Conservation (phyloP, 2,113 vertebrate species). For the Gracilinanus agilis region DNA sequence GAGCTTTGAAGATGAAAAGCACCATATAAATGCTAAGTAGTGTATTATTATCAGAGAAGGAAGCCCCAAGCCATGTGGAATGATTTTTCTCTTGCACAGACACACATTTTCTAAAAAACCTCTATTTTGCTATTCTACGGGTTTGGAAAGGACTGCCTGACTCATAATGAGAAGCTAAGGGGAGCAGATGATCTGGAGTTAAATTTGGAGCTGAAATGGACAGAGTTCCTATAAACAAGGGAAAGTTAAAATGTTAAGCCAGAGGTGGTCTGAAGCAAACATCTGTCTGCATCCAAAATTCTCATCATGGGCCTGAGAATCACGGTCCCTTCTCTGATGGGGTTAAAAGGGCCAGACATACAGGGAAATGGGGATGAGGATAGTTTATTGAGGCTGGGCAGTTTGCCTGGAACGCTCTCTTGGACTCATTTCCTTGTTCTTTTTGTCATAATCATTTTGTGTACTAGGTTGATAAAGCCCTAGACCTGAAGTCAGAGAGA, state of each 20-base stretch:
- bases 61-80: not conserved
- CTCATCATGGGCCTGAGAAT: not conserved
- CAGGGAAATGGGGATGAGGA: not conserved
- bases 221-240: constrained; percentile 4
- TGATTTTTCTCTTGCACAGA: not conserved
- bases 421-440: not conserved
- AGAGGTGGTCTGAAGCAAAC: not conserved
- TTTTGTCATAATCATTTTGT: not conserved
- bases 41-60: not conserved
- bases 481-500: not conserved
- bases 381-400: not conserved
- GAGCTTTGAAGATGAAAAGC: not conserved
- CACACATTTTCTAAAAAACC: not conserved
- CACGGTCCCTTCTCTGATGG: not conserved
- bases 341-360: not conserved
- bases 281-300: not conserved
- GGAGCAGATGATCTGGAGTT: constrained; percentile 23
- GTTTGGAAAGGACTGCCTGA: constrained; percentile 18
- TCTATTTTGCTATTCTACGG: not conserved
- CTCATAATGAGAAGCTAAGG: constrained; percentile 15
- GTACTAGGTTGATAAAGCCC: not conserved
- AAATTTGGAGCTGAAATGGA: not conserved
- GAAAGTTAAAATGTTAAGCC: not conserved
- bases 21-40: not conserved
- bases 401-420: not conserved